Evolutionary conservation across 2,797 vertebrate genomes (phyloP), one percentile per base, ranked within the genome.

Genomic region (Garrulus glandarius): DNA sequence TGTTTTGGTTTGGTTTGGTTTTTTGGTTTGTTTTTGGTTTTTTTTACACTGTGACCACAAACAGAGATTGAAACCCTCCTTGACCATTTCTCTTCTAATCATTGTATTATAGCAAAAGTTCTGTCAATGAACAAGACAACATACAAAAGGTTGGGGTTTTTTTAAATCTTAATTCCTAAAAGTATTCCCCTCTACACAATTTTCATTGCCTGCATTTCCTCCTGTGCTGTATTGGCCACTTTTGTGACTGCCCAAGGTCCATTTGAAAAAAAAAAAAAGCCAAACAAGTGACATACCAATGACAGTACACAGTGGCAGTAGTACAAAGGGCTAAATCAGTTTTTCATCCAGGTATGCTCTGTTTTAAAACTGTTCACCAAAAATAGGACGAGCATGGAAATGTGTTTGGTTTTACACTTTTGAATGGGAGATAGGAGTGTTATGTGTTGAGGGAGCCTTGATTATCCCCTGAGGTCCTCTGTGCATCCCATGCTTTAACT

Each of bases 11-110:
- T 30, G 18, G 4, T 74, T 56, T 65, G 11, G 4, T 43, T 59
- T 22, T 64, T 53, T 14, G 20, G 8, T 27, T 63, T 87, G 23
- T 15, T 41, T 43, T 63, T 34, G 27, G 6, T 14, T 36, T 49
- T 82, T 82, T 56, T 67, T 84, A 82, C 50, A 88, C 94, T 95
- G 96, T 95, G 97, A 95, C 47, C 34, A 32, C 11, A 36, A 78
- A 59, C 24, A 39, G 3, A 76, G 67, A 43, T 70, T 67, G 26
- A 70, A 70, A 82, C 57, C 27, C 50, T 74, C 20, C 60, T 78
- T 32, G 50, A 71, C 37, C 0, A 23, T 85, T 88, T 87, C 36
- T 52, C 37, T 49, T 81, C 24, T 43, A 46, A 27, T 76, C 36
- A 2, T 49, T 88, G 29, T 36, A 19, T 65, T 76, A 41, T 27